Conservation (phyloP, 2,797 vertebrate genomes). For the Sebastes paucispinis region DNA sequence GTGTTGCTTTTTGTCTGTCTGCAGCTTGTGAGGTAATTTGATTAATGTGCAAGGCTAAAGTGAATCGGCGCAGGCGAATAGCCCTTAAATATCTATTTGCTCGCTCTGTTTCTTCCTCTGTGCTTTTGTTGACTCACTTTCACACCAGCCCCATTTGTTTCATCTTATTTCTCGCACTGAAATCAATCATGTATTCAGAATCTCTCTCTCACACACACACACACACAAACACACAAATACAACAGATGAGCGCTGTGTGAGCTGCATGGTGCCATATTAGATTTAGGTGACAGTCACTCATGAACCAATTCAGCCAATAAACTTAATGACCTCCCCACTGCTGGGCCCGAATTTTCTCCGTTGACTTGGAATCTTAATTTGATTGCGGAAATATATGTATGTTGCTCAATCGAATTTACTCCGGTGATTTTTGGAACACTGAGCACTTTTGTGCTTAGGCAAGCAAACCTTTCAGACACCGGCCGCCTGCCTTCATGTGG, state of each 20-base stretch:
- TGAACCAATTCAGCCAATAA: slow-evolving; percentile 72
- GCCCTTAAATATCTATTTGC: slow-evolving; percentile 53
- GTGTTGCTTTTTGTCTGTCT: slow-evolving; percentile 44
- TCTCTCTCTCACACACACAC: neutral
- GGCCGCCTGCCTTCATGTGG: slow-evolving; percentile 58
- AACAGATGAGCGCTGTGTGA: slow-evolving; percentile 31
- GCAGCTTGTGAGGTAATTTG: slow-evolving; percentile 50
- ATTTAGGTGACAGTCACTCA: slow-evolving; percentile 74
- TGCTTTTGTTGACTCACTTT: slow-evolving; percentile 48
- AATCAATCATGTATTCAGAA: slow-evolving; percentile 41
- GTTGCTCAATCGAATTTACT: slow-evolving; percentile 71
- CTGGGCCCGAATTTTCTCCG: slow-evolving; percentile 59
- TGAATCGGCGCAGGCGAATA: slow-evolving; percentile 30
- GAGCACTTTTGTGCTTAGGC: slow-evolving; percentile 68
- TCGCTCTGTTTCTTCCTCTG: slow-evolving; percentile 15
- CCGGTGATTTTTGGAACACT: slow-evolving; percentile 60
- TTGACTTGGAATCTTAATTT: slow-evolving; percentile 75
- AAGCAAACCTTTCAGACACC: slow-evolving; percentile 51
- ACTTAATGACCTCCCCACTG: slow-evolving; percentile 72
- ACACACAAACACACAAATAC: slow-evolving; percentile 3
- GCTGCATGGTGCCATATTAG: slow-evolving; percentile 62
- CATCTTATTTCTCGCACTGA: slow-evolving; percentile 16
- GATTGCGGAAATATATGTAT: slow-evolving; percentile 73
- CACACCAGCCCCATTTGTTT: slow-evolving; percentile 42
- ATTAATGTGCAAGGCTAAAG: slow-evolving; percentile 60